These are phyloP conservation scores for Stramonita haemastoma DNA, from an alignment of 2,888 invertebrate genomes.

Conservation along the genomic window DNA sequence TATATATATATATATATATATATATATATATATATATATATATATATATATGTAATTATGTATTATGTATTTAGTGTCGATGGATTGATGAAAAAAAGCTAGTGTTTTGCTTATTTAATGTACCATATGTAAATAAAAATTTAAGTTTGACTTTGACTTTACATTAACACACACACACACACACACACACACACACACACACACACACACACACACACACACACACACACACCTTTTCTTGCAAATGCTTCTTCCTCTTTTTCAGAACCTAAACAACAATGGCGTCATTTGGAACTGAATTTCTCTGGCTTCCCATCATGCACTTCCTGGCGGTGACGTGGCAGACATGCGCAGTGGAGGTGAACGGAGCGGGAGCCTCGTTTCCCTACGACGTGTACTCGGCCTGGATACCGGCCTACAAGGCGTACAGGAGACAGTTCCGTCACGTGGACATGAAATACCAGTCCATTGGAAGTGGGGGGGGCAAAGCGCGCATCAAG, in stretches of 20 bases:
- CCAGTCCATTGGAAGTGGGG: conserved; percentile 49
- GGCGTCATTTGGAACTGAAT: background rate
- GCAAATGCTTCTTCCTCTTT: background rate
- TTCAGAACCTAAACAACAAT: background rate
- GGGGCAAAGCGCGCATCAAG: conserved; percentile 25
- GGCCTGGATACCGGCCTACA: conserved; percentile 52
- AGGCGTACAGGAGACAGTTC: conserved; percentile 38
- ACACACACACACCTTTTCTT: background rate
- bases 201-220: background rate
- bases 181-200: background rate
- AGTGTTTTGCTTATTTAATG: no score
- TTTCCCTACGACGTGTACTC: conserved; percentile 55
- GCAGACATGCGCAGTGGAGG: conserved; percentile 28
- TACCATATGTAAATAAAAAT: no score
- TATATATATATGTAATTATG: no score
- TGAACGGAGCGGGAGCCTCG: conserved; percentile 56
- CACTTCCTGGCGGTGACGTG: background rate
- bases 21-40: no score
- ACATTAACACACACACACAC: background rate
- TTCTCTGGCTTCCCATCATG: background rate
- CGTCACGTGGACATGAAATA: conserved; percentile 48
- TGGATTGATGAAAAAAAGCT: no score
- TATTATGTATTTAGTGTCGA: no score
- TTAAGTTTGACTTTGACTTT: no score
- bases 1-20: no score